phyloP scores from a whole-genome alignment of 2,888 invertebrate species.

The Philopedon plagiatum region DNA sequence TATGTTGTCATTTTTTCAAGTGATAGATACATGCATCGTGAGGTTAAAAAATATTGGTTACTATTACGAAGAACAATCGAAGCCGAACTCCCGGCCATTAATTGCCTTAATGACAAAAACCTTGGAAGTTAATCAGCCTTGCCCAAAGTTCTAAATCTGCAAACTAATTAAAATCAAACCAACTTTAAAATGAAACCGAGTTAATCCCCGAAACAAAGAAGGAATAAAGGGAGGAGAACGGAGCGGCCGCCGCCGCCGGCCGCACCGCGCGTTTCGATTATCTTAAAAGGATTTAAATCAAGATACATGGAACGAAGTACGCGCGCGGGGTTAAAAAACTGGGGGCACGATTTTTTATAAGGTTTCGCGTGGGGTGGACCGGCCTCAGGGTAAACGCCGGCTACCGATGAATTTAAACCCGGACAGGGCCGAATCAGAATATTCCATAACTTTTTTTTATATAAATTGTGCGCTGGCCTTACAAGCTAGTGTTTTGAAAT shows the following conservation, averaged over 20 bases:
- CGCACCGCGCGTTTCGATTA: slow-evolving; percentile 51
- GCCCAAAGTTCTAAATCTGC: slow-evolving; percentile 29
- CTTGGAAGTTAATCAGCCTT: slow-evolving; percentile 21
- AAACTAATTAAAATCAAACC: slow-evolving; percentile 43
- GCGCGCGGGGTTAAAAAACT: slow-evolving; percentile 59
- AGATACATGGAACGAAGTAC: slow-evolving; percentile 60
- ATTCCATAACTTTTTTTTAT: too few species aligned
- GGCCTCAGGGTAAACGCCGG: slow-evolving; percentile 54
- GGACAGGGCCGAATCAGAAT: slow-evolving; percentile 25
- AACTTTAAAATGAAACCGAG: slow-evolving; percentile 18
- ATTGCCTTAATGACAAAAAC: slow-evolving; percentile 1
- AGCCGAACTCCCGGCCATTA: too few species aligned
- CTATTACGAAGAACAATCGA: too few species aligned
- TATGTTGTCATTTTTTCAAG: too few species aligned
- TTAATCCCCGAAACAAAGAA: slow-evolving; percentile 38
- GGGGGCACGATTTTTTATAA: slow-evolving; percentile 55
- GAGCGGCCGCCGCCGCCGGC: slow-evolving; percentile 8
- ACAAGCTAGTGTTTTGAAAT: too few species aligned
- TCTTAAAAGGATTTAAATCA: slow-evolving; percentile 58
- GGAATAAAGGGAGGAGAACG: slow-evolving; percentile 22
- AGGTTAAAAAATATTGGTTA: too few species aligned
- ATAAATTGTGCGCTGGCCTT: too few species aligned
- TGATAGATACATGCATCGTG: too few species aligned
- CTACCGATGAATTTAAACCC: slow-evolving; percentile 37
- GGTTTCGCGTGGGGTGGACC: slow-evolving; percentile 58